Evolutionary conservation across 2,113 vertebrate species (phyloP).

Genomic region (Theristicus caerulescens): DNA sequence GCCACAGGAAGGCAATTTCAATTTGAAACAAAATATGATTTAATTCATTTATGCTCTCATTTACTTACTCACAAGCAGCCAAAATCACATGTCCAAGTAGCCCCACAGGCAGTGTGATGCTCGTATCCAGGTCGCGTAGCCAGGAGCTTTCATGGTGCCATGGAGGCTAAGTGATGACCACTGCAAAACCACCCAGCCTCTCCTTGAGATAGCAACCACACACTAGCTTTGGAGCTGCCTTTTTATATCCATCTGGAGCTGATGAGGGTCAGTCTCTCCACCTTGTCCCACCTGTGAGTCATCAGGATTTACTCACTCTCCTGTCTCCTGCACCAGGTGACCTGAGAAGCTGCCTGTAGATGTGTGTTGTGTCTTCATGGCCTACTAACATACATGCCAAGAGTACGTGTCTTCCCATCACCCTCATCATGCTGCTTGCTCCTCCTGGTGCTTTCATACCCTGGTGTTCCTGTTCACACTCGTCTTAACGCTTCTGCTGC

Average conservation of each 20-base stretch:
- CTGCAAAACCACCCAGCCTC: background rate
- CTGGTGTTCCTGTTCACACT: background rate
- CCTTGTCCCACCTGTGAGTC: background rate
- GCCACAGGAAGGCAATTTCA: background rate
- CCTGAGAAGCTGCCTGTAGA: background rate
- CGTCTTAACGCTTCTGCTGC: background rate
- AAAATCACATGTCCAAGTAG: accelerated
- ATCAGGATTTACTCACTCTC: background rate
- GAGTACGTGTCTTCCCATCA: accelerated
- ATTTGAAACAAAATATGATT: background rate
- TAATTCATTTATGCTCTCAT: background rate
- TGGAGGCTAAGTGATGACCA: accelerated
- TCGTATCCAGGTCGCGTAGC: background rate
- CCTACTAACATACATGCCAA: background rate
- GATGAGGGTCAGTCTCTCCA: background rate
- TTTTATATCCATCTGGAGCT: background rate
- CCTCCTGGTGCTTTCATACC: background rate
- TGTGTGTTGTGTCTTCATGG: background rate
- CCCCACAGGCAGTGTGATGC: too few relatives aligned
- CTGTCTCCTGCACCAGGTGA: background rate
- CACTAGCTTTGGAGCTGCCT: background rate
- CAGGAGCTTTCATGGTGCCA: background rate
- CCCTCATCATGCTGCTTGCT: background rate
- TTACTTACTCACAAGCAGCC: background rate
- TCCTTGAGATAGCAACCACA: accelerated